Evolutionary conservation across 1,140 invertebrate species (phyloP).

Genomic region (Cydia pomonella): DNA sequence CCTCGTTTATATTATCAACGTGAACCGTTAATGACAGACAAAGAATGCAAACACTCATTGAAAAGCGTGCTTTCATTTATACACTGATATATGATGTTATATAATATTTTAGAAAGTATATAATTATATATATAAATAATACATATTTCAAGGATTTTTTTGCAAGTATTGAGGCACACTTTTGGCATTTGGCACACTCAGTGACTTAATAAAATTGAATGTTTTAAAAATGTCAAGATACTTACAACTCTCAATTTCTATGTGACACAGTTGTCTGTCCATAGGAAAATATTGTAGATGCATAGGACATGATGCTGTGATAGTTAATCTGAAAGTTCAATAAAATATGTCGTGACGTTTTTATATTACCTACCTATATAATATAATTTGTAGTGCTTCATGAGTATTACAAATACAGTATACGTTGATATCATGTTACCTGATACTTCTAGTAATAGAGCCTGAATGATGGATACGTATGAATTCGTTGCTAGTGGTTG

Average conservation of each 20-base stretch:
- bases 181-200: conserved; percentile 28
- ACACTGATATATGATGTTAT: not conserved
- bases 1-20: conserved; percentile 15
- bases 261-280: conserved; percentile 97
- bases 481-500: conserved; percentile 98
- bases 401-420: conserved; percentile 11
- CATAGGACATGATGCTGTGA: conserved; percentile 98
- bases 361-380: not conserved
- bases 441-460: conserved; percentile 96
- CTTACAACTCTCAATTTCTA: conserved; percentile 99
- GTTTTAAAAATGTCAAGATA: conserved; percentile 72
- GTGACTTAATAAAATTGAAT: conserved; percentile 30
- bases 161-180: conserved; percentile 10
- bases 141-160: not conserved
- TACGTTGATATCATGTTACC: conserved; percentile 83
- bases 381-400: not conserved
- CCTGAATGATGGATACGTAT: conserved; percentile 97
- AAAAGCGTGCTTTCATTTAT: conserved; percentile 38
- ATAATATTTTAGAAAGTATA: not conserved
- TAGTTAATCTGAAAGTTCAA: conserved; percentile 91
- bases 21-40: not conserved
- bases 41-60: conserved; percentile 18
- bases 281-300: conserved; percentile 98
- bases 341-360: not conserved
- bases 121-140: conserved; percentile 14